Evolutionary conservation across 2,797 vertebrate genomes (phyloP).

Genomic region (Mustela erminea): DNA sequence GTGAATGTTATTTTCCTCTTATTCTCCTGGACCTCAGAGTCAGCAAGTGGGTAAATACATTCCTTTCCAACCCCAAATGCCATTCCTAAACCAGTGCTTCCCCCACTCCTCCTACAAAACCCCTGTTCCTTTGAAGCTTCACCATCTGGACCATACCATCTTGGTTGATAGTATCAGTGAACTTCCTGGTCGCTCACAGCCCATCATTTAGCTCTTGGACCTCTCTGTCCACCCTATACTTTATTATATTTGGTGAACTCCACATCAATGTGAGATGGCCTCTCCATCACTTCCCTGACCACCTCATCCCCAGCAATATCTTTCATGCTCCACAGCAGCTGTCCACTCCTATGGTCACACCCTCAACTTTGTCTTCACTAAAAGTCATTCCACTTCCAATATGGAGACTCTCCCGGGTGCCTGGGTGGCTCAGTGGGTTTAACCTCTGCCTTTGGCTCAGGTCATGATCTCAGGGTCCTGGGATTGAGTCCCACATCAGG

Average conservation of each 20-base stretch:
- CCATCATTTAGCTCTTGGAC: constrained; percentile 4
- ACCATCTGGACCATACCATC: background rate
- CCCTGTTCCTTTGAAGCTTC: background rate
- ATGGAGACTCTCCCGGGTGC: background rate
- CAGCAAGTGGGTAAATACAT: background rate
- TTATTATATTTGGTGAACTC: constrained; percentile 2
- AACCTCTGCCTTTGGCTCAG: too few species aligned
- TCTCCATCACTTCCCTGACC: background rate
- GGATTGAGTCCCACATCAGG: too few species aligned
- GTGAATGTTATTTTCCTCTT: background rate
- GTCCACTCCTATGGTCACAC: background rate
- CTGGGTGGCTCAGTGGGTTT: too few species aligned
- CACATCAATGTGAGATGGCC: background rate
- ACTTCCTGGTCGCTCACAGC: background rate
- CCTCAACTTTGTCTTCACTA: background rate
- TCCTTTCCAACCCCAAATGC: background rate
- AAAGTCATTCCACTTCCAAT: background rate
- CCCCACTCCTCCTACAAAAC: background rate
- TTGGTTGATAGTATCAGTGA: background rate
- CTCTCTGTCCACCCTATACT: background rate
- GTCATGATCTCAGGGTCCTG: too few species aligned
- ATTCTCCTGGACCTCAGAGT: background rate
- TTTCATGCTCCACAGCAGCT: background rate
- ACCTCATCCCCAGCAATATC: background rate
- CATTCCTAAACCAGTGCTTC: background rate